Percentiles rank a stretch among this genome's conserved stretches.
Conservation (phyloP, 2,888 invertebrate species). For the Andrena camellia region DNA sequence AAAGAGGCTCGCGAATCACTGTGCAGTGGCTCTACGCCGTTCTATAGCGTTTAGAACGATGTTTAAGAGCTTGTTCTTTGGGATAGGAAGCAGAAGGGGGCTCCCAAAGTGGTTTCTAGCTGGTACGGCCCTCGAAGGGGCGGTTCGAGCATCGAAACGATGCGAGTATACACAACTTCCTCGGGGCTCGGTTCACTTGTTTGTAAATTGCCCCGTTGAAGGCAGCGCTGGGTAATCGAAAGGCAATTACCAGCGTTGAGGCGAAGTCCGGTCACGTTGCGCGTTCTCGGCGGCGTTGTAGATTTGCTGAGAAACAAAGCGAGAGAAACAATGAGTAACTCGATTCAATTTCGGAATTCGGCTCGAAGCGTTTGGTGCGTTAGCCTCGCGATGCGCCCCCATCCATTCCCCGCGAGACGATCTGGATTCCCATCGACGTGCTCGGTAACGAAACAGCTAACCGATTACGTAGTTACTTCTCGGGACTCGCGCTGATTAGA, state of each 20-base stretch:
- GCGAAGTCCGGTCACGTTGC: conserved; percentile 22
- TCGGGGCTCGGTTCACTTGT: background rate
- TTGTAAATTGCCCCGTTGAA: conserved; percentile 20
- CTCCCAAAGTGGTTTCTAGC: background rate
- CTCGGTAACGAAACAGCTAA: conserved; percentile 46
- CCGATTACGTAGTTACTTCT: background rate
- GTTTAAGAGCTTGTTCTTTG: background rate
- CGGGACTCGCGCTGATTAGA: background rate
- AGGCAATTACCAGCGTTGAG: conserved; percentile 23
- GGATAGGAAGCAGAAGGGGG: background rate
- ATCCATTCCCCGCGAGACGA: conserved; percentile 29
- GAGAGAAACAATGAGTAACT: conserved; percentile 19
- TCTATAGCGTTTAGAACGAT: background rate
- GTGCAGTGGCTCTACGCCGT: background rate
- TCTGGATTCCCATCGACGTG: conserved; percentile 51
- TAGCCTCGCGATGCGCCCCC: conserved; percentile 31
- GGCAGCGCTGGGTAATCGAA: conserved; percentile 23
- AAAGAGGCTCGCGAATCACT: background rate
- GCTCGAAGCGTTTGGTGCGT: conserved; percentile 21
- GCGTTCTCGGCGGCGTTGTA: conserved; percentile 22
- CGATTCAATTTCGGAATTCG: conserved; percentile 28
- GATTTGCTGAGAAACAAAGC: conserved; percentile 7
- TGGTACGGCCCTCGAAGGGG: background rate
- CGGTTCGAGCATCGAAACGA: background rate
- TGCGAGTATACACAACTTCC: background rate